Percentiles rank a stretch among this genome's conserved stretches.
Conservation (phyloP, 35 echinoderm and acorn worm species). For the Holothuria glaberrima region DNA sequence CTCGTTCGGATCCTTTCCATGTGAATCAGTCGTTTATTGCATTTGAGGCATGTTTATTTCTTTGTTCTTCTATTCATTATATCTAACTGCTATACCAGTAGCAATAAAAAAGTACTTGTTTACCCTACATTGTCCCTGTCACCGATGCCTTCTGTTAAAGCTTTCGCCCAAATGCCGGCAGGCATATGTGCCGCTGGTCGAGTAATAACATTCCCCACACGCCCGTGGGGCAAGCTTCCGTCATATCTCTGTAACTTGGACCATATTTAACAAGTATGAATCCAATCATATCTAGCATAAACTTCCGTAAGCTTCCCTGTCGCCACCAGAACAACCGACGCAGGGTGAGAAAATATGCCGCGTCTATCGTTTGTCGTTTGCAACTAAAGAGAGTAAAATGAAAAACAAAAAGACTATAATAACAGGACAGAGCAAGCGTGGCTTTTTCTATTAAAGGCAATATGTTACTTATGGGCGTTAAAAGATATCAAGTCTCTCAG, state of each 20-base stretch:
- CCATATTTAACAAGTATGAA: not conserved
- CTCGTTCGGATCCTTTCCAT: no score
- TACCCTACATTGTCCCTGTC: no score
- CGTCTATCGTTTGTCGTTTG: not conserved
- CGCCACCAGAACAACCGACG: not conserved
- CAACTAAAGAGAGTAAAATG: not conserved
- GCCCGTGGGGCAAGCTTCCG: not conserved
- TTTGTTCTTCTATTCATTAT: no score
- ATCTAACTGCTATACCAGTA: no score
- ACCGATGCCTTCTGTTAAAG: not conserved
- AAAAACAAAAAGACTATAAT: no score
- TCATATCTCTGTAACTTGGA: not conserved
- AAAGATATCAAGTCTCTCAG: no score
- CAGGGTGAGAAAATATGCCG: not conserved
- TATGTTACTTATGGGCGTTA: no score
- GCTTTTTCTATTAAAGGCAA: no score
- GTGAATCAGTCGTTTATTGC: no score
- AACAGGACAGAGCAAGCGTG: no score
- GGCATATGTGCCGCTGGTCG: conserved; percentile 4
- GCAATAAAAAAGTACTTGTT: no score
- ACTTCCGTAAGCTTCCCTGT: conserved; percentile 24
- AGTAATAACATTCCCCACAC: conserved; percentile 8
- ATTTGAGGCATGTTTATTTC: no score
- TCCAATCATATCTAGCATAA: not conserved
- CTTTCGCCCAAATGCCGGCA: not conserved